Conservation (phyloP, 2,797 vertebrate species). For the Enteromius thamalakanensis region DNA sequence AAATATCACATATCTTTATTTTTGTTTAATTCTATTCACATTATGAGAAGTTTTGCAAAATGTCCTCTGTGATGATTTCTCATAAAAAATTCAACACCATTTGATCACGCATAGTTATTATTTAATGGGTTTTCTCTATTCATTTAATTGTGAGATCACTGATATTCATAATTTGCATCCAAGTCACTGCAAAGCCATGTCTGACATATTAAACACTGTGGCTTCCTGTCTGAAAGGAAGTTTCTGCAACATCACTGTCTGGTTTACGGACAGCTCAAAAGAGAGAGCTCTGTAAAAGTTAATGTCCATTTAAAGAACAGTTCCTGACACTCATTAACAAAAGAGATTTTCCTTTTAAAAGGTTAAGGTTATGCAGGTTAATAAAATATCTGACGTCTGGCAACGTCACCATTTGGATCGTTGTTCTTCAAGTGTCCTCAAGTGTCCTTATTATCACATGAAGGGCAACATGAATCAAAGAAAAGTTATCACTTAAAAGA, state of each 20-base stretch:
- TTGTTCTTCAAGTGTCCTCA: neutral
- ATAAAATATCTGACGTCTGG: neutral
- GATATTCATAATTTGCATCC: neutral
- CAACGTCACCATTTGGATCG: neutral
- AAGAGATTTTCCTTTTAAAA: neutral
- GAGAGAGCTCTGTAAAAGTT: neutral
- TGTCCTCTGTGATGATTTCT: neutral
- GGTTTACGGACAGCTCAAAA: neutral
- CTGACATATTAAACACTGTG: neutral
- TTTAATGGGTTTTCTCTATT: slow-evolving; percentile 13
- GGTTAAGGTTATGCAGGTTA: neutral
- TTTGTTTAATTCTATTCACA: neutral
- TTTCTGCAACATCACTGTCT: neutral
- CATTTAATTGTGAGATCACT: neutral
- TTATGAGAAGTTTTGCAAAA: neutral
- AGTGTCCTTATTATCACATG: neutral
- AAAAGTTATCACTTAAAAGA: neutral
- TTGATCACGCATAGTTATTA: neutral
- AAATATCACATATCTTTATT: neutral
- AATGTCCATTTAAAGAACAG: neutral
- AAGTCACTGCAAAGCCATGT: neutral
- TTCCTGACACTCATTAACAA: neutral
- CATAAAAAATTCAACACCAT: neutral
- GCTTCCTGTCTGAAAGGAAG: neutral
- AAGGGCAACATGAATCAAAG: neutral